Conservation (phyloP, 2,888 invertebrate species). For the Alloplasta piceator region DNA sequence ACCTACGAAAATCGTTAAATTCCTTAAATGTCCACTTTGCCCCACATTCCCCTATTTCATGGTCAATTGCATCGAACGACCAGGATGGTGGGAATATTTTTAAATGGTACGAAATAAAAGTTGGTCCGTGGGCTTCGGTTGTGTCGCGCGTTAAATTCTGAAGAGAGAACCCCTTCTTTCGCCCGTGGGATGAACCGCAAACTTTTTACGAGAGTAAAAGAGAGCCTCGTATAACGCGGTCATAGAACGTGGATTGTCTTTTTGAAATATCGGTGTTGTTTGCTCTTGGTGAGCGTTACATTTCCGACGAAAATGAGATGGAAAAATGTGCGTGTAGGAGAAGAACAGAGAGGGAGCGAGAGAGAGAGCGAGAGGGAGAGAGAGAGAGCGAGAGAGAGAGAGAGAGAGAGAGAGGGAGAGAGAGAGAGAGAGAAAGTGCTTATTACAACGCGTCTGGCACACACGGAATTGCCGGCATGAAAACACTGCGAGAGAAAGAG, state of each 20-base stretch:
- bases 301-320: conserved; percentile 19
- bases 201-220: conserved; percentile 14
- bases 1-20: too few relatives aligned
- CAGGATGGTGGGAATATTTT: too few relatives aligned
- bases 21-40: too few relatives aligned
- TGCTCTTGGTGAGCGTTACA: conserved; percentile 23
- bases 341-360: conserved; percentile 7
- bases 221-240: neutral
- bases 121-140: too few relatives aligned
- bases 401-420: conserved; percentile 10
- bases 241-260: conserved; percentile 36
- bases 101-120: too few relatives aligned
- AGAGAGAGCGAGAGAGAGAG: too few relatives aligned
- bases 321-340: conserved; percentile 19
- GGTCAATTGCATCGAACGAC: too few relatives aligned
- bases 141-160: too few relatives aligned
- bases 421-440: conserved; percentile 23
- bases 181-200: neutral
- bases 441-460: conserved; percentile 62
- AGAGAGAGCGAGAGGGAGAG: too few relatives aligned
- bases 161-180: too few relatives aligned
- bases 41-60: too few relatives aligned
- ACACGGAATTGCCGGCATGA: conserved; percentile 66
- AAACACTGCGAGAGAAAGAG: conserved; percentile 4
- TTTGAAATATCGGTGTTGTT: conserved; percentile 48